Conservation (phyloP, 2,888 invertebrate genomes). For the Caenorhabditis virilis region DNA sequence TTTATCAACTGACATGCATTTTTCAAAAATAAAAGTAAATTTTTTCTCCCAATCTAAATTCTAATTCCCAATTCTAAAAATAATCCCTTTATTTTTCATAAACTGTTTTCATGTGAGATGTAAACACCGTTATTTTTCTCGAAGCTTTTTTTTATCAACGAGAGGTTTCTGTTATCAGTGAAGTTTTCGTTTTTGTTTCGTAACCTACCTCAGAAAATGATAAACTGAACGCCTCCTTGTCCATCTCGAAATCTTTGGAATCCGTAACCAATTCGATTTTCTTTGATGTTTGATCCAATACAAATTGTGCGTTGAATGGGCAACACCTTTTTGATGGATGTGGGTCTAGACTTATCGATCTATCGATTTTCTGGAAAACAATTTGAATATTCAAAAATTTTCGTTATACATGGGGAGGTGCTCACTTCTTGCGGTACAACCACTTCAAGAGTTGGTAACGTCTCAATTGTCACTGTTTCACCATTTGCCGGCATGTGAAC, state of each 20-base stretch:
- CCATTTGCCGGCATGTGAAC: slow-evolving; percentile 85
- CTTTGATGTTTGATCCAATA: slow-evolving; percentile 49
- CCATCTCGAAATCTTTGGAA: slow-evolving; percentile 27
- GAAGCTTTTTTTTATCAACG: no score
- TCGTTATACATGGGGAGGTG: no score
- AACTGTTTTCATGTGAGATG: no score
- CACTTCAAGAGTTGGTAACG: slow-evolving; percentile 48
- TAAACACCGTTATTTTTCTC: no score
- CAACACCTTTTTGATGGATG: slow-evolving; percentile 58
- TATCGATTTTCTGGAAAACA: slow-evolving; percentile 29
- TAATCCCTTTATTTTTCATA: no score
- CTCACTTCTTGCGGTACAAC: slow-evolving; percentile 30
- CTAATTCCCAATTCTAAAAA: no score
- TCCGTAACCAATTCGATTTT: slow-evolving; percentile 36
- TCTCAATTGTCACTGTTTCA: slow-evolving; percentile 85
- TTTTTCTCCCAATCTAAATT: no score
- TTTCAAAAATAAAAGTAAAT: no score
- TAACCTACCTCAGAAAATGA: slow-evolving; percentile 38
- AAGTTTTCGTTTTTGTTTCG: no score
- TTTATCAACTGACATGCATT: no score
- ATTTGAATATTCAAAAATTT: neutral
- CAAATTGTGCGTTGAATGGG: slow-evolving; percentile 56
- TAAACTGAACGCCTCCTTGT: slow-evolving; percentile 48
- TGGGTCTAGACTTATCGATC: slow-evolving; percentile 44
- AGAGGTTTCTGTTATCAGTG: no score